phyloP scores from a whole-genome alignment of 2,797 vertebrate genomes.

The Poeciliopsis paucimaculata region DNA sequence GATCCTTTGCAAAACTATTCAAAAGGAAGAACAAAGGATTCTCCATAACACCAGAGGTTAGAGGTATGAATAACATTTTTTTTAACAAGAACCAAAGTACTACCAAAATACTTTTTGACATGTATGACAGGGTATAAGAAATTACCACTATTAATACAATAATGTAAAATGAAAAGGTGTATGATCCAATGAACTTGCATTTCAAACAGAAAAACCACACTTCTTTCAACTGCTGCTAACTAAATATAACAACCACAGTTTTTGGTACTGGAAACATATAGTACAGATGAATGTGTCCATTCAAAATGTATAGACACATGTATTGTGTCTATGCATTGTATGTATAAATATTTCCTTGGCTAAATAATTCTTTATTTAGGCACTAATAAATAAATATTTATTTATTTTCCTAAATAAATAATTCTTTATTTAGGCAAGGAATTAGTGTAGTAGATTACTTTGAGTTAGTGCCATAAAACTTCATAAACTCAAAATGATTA shows the following conservation, averaged over 20 bases:
- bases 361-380: too few relatives aligned
- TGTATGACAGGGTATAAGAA: background rate
- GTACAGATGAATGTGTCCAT: background rate
- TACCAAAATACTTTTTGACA: background rate
- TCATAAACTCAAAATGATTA: background rate
- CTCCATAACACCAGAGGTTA: constrained; percentile 18
- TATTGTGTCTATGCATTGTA: too few relatives aligned
- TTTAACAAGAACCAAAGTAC: background rate
- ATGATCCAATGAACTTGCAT: background rate
- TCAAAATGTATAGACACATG: too few relatives aligned
- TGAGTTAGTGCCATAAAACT: background rate
- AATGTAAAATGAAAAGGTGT: background rate
- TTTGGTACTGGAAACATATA: background rate
- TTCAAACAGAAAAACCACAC: background rate
- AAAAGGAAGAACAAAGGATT: constrained; percentile 61
- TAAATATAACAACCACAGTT: background rate
- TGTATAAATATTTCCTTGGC: too few relatives aligned
- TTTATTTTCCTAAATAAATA: too few relatives aligned
- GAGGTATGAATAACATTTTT: constrained; percentile 46
- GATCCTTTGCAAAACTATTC: constrained; percentile 55
- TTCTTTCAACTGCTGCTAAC: background rate
- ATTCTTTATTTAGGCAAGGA: background rate
- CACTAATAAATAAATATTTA: too few relatives aligned
- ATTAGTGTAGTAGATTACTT: background rate
- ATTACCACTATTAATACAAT: background rate